Evolutionary conservation across 2,113 vertebrate species (phyloP).

Genomic region (Pomatostomus ruficeps): DNA sequence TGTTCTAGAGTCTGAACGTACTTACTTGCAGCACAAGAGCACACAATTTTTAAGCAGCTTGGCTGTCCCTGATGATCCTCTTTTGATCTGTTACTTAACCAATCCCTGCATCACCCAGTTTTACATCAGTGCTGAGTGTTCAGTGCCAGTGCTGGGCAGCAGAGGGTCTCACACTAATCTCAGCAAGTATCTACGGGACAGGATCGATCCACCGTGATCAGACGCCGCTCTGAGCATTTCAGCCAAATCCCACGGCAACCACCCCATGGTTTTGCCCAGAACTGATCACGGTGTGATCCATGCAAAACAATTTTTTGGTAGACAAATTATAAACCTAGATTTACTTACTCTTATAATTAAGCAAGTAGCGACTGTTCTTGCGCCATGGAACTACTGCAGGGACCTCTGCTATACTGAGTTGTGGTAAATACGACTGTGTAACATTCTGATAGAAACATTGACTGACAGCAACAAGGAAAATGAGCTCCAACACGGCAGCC

Average conservation of each 20-base stretch:
- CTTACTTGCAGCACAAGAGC: background rate
- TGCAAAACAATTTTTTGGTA: background rate
- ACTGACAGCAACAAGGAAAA: background rate
- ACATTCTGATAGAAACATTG: background rate
- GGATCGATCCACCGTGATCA: background rate
- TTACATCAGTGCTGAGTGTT: background rate
- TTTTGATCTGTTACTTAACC: background rate
- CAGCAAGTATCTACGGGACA: background rate
- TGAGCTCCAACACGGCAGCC: background rate
- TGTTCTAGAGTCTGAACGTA: background rate
- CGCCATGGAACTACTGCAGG: background rate
- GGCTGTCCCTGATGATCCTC: background rate
- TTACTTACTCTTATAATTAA: background rate
- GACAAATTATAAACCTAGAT: background rate
- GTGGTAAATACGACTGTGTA: background rate
- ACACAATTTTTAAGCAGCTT: background rate
- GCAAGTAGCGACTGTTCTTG: background rate
- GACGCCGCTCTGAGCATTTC: background rate
- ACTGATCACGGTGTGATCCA: background rate
- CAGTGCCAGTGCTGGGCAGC: background rate
- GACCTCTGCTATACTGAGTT: accelerated
- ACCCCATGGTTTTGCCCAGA: background rate
- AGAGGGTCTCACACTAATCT: background rate
- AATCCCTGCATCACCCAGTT: background rate
- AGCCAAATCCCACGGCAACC: background rate